Evolutionary conservation across 2,888 invertebrate genomes (phyloP).

Genomic region (Blastobasis lacticolella): DNA sequence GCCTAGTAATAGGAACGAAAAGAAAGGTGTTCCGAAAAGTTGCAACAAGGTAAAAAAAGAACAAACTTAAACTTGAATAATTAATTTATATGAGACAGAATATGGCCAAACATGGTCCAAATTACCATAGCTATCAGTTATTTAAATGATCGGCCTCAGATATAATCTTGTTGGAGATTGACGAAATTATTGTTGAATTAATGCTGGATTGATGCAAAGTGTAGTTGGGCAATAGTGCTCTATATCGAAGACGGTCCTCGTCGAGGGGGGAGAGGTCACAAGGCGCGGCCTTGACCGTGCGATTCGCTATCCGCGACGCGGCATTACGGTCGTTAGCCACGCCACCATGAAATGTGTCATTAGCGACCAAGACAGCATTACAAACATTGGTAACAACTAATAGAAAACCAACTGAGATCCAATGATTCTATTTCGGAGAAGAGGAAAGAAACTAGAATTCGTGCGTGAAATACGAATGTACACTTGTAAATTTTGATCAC

Average conservation of each 20-base stretch:
- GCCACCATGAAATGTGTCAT: not conserved
- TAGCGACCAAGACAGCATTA: no score
- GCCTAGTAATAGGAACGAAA: no score
- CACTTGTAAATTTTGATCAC: no score
- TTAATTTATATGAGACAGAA: constrained; percentile 1
- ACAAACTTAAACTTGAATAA: not conserved
- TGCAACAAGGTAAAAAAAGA: no score
- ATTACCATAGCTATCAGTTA: not conserved
- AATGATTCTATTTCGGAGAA: no score
- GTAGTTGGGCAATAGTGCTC: no score
- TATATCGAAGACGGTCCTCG: no score
- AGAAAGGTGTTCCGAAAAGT: no score
- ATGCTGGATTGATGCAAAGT: not conserved
- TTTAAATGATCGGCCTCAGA: not conserved
- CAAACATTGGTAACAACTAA: no score
- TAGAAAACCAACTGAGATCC: no score
- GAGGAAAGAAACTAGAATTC: no score
- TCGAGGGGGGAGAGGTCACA: not conserved
- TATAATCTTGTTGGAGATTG: not conserved
- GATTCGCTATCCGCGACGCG: constrained; percentile 4
- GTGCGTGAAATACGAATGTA: no score
- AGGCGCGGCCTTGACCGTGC: constrained; percentile 8
- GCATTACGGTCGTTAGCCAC: constrained; percentile 4
- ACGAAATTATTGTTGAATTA: not conserved
- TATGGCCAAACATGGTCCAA: constrained; percentile 2